Conservation (phyloP, 1,140 invertebrate species). For the Apis laboriosa region DNA sequence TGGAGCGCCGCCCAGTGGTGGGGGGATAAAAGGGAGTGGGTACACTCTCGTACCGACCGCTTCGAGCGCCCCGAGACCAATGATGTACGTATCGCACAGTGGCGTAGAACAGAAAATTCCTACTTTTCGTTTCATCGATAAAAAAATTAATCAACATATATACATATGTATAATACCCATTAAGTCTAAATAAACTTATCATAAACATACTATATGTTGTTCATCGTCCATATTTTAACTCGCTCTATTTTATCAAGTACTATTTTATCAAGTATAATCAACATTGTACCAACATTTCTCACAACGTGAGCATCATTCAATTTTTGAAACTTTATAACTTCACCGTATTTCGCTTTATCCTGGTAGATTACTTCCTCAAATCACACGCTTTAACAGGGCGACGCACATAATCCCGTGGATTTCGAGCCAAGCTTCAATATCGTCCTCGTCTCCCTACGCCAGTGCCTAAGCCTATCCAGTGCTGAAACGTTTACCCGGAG, state of each 20-base stretch:
- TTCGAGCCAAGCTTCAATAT: not conserved
- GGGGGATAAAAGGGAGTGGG: constrained; percentile 31
- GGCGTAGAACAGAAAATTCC: not conserved
- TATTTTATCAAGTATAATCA: not conserved
- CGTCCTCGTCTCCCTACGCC: constrained; percentile 40
- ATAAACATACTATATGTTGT: not conserved
- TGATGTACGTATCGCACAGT: not conserved
- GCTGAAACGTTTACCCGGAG: constrained; percentile 56
- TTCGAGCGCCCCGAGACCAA: constrained; percentile 24
- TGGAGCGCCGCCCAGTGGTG: constrained; percentile 60
- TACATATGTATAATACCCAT: not conserved
- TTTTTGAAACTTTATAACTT: not conserved
- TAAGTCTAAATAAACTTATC: not conserved
- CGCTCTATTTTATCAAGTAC: too few relatives aligned
- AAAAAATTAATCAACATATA: not conserved
- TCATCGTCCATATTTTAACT: too few relatives aligned
- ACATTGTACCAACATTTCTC: not conserved
- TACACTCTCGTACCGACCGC: constrained; percentile 41
- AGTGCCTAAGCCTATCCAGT: constrained; percentile 51
- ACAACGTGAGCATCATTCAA: too few relatives aligned
- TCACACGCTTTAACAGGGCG: not conserved
- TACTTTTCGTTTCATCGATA: too few relatives aligned
- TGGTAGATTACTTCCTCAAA: not conserved
- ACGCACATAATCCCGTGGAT: constrained; percentile 22
- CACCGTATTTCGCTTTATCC: not conserved